These are phyloP conservation scores for Drosophila picticornis DNA, from an alignment of 2,888 invertebrate genomes.

Conservation along the genomic window DNA sequence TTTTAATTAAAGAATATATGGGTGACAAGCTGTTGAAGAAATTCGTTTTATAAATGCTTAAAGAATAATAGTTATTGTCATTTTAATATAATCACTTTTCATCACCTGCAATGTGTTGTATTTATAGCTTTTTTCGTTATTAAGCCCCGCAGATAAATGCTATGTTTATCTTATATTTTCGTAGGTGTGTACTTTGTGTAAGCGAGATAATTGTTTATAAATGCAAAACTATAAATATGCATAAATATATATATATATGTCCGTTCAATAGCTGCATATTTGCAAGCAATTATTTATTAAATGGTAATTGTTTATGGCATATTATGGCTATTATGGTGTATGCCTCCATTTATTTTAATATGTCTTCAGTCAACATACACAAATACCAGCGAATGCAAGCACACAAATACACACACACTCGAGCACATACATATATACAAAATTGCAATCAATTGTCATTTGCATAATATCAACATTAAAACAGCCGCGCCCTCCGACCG, in stretches of 20 bases:
- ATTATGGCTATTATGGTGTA: slow-evolving; percentile 54
- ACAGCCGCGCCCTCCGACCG: slow-evolving; percentile 38
- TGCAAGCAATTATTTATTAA: slow-evolving; percentile 62
- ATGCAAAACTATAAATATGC: slow-evolving; percentile 51
- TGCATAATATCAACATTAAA: slow-evolving; percentile 74
- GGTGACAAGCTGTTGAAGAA: background rate
- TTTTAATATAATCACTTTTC: slow-evolving; percentile 1
- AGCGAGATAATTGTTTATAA: slow-evolving; percentile 56
- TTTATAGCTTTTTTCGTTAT: background rate
- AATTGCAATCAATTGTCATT: slow-evolving; percentile 74
- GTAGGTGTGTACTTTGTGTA: slow-evolving; percentile 29
- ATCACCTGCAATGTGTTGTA: background rate
- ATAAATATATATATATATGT: slow-evolving; percentile 11
- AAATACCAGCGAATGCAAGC: background rate
- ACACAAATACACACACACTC: background rate
- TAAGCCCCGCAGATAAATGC: background rate
- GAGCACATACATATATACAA: background rate
- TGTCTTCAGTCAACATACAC: slow-evolving; percentile 55
- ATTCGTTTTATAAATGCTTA: background rate
- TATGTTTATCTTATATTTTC: slow-evolving; percentile 27
- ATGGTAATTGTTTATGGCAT: slow-evolving; percentile 72
- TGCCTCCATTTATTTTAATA: slow-evolving; percentile 68
- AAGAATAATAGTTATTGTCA: background rate
- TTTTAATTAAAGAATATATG: background rate
- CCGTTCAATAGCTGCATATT: slow-evolving; percentile 40